These are phyloP conservation scores for Athrips mouffetella DNA, from an alignment of 2,888 invertebrate species.

Conservation along the genomic window DNA sequence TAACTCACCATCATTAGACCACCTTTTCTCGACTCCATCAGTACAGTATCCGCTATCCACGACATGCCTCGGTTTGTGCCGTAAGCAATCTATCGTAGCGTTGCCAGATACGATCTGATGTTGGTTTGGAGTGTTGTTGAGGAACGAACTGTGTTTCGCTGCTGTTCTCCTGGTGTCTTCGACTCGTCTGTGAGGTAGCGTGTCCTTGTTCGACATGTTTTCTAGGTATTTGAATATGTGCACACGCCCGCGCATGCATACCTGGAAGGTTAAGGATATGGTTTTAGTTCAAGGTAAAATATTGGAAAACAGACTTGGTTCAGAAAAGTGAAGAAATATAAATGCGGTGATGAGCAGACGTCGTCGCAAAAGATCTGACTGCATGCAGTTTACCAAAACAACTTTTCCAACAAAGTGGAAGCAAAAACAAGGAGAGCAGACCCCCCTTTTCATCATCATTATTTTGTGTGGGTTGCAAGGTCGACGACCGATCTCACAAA, in stretches of 20 bases:
- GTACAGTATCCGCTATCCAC: slow-evolving; percentile 95
- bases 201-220: slow-evolving; percentile 87
- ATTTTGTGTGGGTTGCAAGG: no score
- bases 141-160: slow-evolving; percentile 63
- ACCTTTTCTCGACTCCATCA: slow-evolving; percentile 88
- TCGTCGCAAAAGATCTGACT: no score
- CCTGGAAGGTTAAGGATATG: slow-evolving; percentile 64
- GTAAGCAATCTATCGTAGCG: slow-evolving; percentile 69
- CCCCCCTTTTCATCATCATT: no score
- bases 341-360: no score
- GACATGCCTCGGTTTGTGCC: slow-evolving; percentile 81
- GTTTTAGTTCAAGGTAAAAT: not conserved
- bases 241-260: slow-evolving; percentile 94
- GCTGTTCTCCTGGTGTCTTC: slow-evolving; percentile 70
- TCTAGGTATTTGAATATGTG: slow-evolving; percentile 97
- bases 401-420: no score
- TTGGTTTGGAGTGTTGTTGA: slow-evolving; percentile 51
- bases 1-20: slow-evolving; percentile 87
- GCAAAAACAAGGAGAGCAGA: no score
- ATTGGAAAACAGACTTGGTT: no score
- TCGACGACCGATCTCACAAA: no score
- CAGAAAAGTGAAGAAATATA: no score
- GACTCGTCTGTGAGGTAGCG: slow-evolving; percentile 67
- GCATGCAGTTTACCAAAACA: no score
- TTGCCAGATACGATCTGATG: slow-evolving; percentile 69